Evolutionary conservation across 2,888 invertebrate genomes (phyloP).

Genomic region (Campaea margaritaria): DNA sequence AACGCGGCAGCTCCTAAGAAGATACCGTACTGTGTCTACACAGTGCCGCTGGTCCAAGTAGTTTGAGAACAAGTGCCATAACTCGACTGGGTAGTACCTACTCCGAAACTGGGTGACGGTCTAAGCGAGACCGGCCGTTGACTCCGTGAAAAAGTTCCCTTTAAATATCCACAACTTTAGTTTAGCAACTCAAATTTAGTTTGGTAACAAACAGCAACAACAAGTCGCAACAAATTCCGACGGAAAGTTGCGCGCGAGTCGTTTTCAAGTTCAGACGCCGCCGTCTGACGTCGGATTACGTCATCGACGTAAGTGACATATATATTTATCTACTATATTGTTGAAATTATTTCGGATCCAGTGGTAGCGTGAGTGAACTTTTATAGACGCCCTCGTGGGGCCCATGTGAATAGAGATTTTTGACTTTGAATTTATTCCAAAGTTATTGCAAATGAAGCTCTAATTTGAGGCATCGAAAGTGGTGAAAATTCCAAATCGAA

Average conservation of each 20-base stretch:
- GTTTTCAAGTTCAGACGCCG: conserved; percentile 77
- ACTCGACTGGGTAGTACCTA: conserved; percentile 70
- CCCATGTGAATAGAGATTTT: too few relatives aligned
- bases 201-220: conserved; percentile 83
- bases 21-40: conserved; percentile 20
- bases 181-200: conserved; percentile 85
- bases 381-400: too few relatives aligned
- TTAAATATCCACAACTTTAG: conserved; percentile 85
- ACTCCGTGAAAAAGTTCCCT: conserved; percentile 85
- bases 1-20: neutral
- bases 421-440: too few relatives aligned
- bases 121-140: conserved; percentile 81
- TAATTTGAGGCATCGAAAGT: too few relatives aligned
- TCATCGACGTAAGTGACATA: conserved; percentile 7
- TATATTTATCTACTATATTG: neutral
- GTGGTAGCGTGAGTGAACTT: too few relatives aligned
- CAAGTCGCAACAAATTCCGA: conserved; percentile 81
- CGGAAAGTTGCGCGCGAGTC: conserved; percentile 83
- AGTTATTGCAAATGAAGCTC: too few relatives aligned
- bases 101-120: conserved; percentile 85
- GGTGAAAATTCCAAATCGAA: too few relatives aligned
- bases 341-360: neutral
- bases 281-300: conserved; percentile 37
- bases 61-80: conserved; percentile 84
- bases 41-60: conserved; percentile 70